Conservation (phyloP, 2,888 invertebrate genomes). For the Panopea generosa region DNA sequence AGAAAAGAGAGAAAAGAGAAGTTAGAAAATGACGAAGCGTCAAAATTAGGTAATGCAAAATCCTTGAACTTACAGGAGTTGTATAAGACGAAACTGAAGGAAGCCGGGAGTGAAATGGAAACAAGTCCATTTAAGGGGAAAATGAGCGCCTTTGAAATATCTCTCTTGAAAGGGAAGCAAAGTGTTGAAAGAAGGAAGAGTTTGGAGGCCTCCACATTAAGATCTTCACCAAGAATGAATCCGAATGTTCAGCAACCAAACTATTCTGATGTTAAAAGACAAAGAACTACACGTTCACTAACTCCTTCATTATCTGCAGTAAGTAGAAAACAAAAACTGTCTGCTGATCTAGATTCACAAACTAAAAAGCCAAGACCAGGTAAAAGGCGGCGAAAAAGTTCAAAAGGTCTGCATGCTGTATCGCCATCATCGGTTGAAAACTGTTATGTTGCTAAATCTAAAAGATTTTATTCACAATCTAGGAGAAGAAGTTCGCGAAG, state of each 20-base stretch:
- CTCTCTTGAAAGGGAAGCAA: constrained; percentile 48
- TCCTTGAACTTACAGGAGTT: constrained; percentile 25
- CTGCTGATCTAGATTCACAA: not conserved
- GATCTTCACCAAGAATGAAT: constrained; percentile 46
- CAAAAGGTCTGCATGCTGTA: constrained; percentile 9
- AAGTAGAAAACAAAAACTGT: not conserved
- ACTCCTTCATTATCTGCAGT: constrained; percentile 3
- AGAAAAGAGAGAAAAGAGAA: not conserved
- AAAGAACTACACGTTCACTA: not conserved
- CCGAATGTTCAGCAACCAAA: constrained; percentile 30
- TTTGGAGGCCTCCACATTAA: constrained; percentile 39
- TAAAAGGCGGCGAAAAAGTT: not conserved
- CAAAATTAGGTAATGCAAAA: no score
- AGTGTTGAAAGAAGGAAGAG: constrained; percentile 47
- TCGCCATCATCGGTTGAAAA: constrained; percentile 31
- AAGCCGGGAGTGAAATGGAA: constrained; percentile 9
- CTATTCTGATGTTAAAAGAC: constrained; percentile 25
- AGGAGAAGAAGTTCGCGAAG: no score
- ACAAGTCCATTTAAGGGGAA: constrained; percentile 55
- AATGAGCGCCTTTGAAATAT: constrained; percentile 60
- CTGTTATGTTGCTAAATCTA: not conserved
- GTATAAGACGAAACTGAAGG: constrained; percentile 28
- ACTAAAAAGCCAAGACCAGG: not conserved
- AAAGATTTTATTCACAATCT: no score
- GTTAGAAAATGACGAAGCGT: constrained; percentile 10